Conservation (phyloP, 2,888 invertebrate species). For the Coremacera marginata region DNA sequence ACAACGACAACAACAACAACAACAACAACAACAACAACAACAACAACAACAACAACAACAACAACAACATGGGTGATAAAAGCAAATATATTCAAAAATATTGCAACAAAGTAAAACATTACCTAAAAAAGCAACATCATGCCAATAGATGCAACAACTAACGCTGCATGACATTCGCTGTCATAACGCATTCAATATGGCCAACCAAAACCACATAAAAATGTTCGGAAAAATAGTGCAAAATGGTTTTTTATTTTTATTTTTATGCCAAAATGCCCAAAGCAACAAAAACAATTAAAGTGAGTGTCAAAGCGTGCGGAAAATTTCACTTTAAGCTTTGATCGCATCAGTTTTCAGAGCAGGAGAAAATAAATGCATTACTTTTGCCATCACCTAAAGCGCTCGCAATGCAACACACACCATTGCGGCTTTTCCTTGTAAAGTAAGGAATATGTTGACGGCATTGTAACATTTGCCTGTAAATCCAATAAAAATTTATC, state of each 20-base stretch:
- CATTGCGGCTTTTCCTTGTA: too few relatives aligned
- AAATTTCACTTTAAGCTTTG: not conserved
- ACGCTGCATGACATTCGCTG: conserved; percentile 8
- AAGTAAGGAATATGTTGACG: too few relatives aligned
- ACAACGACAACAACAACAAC: not conserved
- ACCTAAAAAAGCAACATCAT: not conserved
- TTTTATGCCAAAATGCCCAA: not conserved
- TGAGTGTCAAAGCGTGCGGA: not conserved
- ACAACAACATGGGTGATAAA: not conserved
- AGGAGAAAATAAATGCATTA: too few relatives aligned
- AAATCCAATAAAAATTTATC: too few relatives aligned
- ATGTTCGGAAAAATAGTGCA: not conserved
- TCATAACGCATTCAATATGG: conserved; percentile 26
- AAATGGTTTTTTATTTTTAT: too few relatives aligned
- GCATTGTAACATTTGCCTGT: too few relatives aligned
- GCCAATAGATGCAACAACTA: conserved; percentile 22
- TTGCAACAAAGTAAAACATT: conserved; percentile 3
- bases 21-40: not conserved
- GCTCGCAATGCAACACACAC: too few relatives aligned
- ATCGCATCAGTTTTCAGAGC: too few relatives aligned
- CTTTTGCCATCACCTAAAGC: too few relatives aligned
- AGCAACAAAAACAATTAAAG: not conserved
- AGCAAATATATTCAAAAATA: not conserved
- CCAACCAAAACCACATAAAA: not conserved
- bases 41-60: not conserved